Percentiles rank a stretch among this genome's conserved stretches.
Conservation (phyloP, 2,113 vertebrate species). For the Centrocercus urophasianus region DNA sequence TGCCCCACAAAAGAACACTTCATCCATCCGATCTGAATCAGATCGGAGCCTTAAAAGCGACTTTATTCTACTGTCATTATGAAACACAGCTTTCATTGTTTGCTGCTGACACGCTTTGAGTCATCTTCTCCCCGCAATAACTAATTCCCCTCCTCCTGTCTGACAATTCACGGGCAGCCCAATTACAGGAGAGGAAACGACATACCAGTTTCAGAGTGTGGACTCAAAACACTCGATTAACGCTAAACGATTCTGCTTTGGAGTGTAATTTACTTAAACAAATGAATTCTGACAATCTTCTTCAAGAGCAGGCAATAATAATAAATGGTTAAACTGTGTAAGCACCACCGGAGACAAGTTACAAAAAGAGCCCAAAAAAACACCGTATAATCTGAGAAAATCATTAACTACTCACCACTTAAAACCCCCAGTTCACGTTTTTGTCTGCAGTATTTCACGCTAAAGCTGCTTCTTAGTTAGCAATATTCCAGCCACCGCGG, state of each 20-base stretch:
- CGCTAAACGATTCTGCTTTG: not conserved
- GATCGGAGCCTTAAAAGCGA: conserved; percentile 23
- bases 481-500: not conserved
- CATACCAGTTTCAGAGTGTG: not conserved
- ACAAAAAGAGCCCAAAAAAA: not conserved
- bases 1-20: conserved; percentile 34
- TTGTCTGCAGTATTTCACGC: not conserved
- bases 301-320: not conserved
- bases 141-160: conserved; percentile 10
- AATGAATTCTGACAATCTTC: conserved; percentile 11
- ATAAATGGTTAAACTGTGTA: not conserved
- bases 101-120: conserved; percentile 50
- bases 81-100: conserved; percentile 51
- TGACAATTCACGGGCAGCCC: conserved; percentile 39
- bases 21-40: conserved; percentile 20
- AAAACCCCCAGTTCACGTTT: not conserved
- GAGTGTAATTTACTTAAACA: not conserved
- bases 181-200: not conserved
- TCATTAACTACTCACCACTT: not conserved
- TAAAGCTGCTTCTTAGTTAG: not conserved
- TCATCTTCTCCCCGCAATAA: conserved; percentile 56
- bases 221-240: not conserved
- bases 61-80: conserved; percentile 5
- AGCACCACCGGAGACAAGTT: fast-evolving
- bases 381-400: not conserved